Base-by-base conservation (phyloP, 2,113 vertebrate species). In the Rhinolophus sinicus region DNA sequence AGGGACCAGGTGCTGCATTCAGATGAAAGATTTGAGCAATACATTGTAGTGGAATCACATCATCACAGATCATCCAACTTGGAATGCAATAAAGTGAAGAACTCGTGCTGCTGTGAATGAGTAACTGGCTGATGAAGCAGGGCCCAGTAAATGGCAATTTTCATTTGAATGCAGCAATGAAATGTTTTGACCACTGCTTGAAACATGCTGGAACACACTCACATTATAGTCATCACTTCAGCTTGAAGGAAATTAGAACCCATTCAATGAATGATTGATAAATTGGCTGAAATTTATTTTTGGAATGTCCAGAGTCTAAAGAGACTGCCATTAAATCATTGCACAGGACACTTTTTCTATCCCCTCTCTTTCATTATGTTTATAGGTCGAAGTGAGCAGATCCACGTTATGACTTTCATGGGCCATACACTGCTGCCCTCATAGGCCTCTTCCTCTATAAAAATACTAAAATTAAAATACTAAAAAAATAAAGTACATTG, bases 1-100 rank as follows among this genome's bases (percentile, higher is more conserved):
- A 93, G 78, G 91, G 30, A 87, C n/a, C 96, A 94, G 93, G 89
- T 97, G 96, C 62, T 89, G 18, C 22, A 75, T 86, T 96, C 56
- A 91, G 50, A 93, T 78, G 88, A 93, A 80, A 86, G 40, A 82
- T 86, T 60, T 83, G 15, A 64, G 69, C 19, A 73, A 82, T 24
- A 30, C 35, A 78, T 3, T 35, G 13, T 22, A 58, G 22, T 47
- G 47, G 19, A 78, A 83, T 73, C 40, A 26, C 11, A 52, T 44
- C 38, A 81, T 50, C 50, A 87, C 77, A 64, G 28, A 95, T 76
- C 67, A 82, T 60, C 72, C 76, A 95, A 86, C 18, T 33, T 78
- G 64, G 72, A 95, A 96, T 1, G 2, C 35, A 83, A 14, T 24
- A 44, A 94, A 88, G 18, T 84, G 5, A 30, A 92, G 44, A 86